Percentiles rank a stretch among this genome's conserved stretches.
Conservation (phyloP, 2,888 invertebrate genomes). For the Caenorhabditis wallacei region DNA sequence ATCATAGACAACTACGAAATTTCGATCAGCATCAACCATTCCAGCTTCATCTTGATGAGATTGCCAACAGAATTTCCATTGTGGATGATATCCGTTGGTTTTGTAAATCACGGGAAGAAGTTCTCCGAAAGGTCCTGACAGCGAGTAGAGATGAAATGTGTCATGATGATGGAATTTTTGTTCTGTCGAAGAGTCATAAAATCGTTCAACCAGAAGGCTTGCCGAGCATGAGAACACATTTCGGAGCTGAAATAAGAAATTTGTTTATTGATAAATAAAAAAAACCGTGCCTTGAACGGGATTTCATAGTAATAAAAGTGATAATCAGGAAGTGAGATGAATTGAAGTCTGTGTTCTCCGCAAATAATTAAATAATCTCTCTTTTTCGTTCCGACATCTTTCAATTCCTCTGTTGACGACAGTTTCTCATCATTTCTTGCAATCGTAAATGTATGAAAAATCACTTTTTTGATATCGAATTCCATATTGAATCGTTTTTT, state of each 20-base stretch:
- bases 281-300: slow-evolving; percentile 68
- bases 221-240: slow-evolving; percentile 48
- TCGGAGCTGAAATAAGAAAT: slow-evolving; percentile 41
- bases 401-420: background rate
- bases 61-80: slow-evolving; percentile 71
- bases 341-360: slow-evolving; percentile 67
- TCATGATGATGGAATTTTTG: slow-evolving; percentile 56
- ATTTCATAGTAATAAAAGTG: slow-evolving; percentile 69
- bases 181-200: slow-evolving; percentile 55
- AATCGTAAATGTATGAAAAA: slow-evolving; percentile 26
- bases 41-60: slow-evolving; percentile 56
- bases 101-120: slow-evolving; percentile 71
- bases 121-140: slow-evolving; percentile 73
- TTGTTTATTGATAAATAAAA: no score
- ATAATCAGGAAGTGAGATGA: slow-evolving; percentile 57
- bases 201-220: slow-evolving; percentile 52
- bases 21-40: slow-evolving; percentile 48
- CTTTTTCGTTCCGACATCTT: slow-evolving; percentile 7
- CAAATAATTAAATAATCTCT: slow-evolving; percentile 69
- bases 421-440: slow-evolving; percentile 18
- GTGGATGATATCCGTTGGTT: slow-evolving; percentile 52
- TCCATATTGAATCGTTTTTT: slow-evolving; percentile 32
- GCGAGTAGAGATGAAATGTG: slow-evolving; percentile 68
- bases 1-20: slow-evolving; percentile 59
- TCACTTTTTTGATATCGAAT: slow-evolving; percentile 46